A percentile compares a stretch with the other conserved stretches of the same genome.
phyloP scores from a whole-genome alignment of 2,113 vertebrate species.

The Limanda limanda region DNA sequence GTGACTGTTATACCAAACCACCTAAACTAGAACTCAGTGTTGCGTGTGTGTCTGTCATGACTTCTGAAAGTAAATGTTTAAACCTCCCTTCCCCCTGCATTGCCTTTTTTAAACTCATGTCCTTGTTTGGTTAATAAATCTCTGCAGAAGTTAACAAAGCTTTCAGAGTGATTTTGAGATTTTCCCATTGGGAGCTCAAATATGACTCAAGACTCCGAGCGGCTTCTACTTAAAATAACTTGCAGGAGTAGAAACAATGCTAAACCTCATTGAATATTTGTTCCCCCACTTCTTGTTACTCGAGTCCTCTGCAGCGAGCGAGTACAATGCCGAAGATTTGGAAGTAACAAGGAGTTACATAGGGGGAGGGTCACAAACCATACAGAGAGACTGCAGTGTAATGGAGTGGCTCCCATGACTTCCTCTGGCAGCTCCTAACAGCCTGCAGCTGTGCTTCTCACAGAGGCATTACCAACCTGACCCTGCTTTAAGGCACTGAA shows the following conservation, averaged over 20 bases:
- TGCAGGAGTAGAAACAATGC: constrained; percentile 3
- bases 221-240: not conserved
- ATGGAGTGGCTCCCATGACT: constrained; percentile 71
- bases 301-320: not conserved
- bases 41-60: constrained; percentile 23
- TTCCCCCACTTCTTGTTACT: not conserved
- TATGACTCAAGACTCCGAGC: constrained; percentile 23
- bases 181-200: constrained; percentile 34
- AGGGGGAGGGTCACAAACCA: constrained; percentile 43
- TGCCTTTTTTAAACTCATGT: constrained; percentile 21
- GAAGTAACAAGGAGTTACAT: constrained; percentile 12
- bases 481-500: constrained; percentile 67
- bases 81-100: not conserved
- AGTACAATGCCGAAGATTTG: constrained; percentile 44
- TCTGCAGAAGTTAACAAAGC: constrained; percentile 57
- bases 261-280: constrained; percentile 3
- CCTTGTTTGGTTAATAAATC: constrained; percentile 69
- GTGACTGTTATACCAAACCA: constrained; percentile 5
- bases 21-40: constrained; percentile 3
- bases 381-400: constrained; percentile 69
- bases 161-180: constrained; percentile 61
- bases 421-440: constrained; percentile 71
- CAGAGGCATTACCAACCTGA: constrained; percentile 72
- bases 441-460: constrained; percentile 77
- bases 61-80: constrained; percentile 30